Conservation (phyloP, 2,113 vertebrate genomes). For the Donacobius atricapilla region DNA sequence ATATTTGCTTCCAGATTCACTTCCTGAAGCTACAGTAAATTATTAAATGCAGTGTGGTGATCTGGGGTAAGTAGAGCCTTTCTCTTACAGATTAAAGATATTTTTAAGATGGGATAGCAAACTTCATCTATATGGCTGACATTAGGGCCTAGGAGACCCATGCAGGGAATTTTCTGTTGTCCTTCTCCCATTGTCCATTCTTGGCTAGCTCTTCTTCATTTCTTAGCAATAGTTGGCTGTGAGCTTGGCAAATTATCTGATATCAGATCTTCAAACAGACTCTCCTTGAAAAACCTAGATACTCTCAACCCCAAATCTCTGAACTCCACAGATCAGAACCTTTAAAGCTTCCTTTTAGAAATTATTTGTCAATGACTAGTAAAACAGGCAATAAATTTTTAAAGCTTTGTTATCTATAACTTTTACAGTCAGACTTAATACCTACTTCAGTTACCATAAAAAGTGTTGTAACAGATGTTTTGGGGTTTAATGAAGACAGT, state of each 20-base stretch:
- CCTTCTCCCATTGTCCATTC: neutral
- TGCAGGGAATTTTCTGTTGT: neutral
- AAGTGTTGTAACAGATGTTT: conserved; percentile 31
- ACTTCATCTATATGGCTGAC: neutral
- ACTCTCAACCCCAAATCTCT: neutral
- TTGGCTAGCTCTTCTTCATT: neutral
- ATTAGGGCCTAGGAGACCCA: neutral
- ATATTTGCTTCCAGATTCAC: neutral
- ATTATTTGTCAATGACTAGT: conserved; percentile 6
- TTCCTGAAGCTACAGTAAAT: neutral
- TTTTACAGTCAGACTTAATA: conserved; percentile 25
- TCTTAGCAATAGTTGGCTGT: neutral
- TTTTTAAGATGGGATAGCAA: neutral
- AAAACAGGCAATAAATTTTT: conserved; percentile 35
- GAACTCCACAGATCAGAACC: neutral
- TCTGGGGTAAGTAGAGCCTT: neutral
- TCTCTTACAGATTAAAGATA: neutral
- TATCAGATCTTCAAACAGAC: neutral
- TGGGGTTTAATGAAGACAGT: conserved; percentile 12
- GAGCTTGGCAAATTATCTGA: neutral
- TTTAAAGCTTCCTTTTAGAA: neutral
- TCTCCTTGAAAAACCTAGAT: neutral
- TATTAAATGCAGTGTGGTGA: accelerated
- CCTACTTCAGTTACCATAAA: neutral
- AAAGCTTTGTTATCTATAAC: neutral